phyloP scores from a whole-genome alignment of 2,888 invertebrate species.

The Teleiodes luculella region DNA sequence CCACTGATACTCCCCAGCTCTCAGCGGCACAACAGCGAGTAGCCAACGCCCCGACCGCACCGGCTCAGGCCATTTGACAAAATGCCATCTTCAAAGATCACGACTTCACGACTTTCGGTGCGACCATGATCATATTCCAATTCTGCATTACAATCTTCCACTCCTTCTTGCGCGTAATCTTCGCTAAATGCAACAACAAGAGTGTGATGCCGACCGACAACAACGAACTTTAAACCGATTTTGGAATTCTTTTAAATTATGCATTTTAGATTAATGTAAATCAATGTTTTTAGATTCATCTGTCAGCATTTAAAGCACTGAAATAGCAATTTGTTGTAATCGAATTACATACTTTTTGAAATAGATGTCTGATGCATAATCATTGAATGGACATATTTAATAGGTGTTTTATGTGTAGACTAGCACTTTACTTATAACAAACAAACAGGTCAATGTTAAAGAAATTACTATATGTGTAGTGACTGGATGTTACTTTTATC shows the following conservation, averaged over 20 bases:
- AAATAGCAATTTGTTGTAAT: not conserved
- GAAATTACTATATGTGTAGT: not conserved
- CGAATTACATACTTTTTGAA: not conserved
- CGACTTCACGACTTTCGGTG: slow-evolving; percentile 4
- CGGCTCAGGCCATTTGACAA: slow-evolving; percentile 49
- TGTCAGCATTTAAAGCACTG: not conserved
- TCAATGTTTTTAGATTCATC: not conserved
- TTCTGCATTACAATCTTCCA: slow-evolving; percentile 4
- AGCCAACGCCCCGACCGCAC: slow-evolving; percentile 65
- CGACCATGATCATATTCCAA: slow-evolving; percentile 7
- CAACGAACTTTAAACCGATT: slow-evolving; percentile 4
- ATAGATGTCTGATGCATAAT: not conserved
- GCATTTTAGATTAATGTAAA: not conserved
- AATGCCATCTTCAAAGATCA: not conserved
- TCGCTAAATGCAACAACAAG: slow-evolving; percentile 8
- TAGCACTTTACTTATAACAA: not conserved
- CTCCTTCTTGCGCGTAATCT: not conserved
- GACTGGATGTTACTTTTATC: not conserved
- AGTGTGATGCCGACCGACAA: not conserved
- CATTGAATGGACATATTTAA: not conserved
- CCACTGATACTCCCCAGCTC: slow-evolving; percentile 71
- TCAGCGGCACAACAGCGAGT: slow-evolving; percentile 69
- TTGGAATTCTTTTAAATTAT: not conserved
- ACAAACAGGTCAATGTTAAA: not conserved
- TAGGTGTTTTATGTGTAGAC: slow-evolving; percentile 4